Conservation (phyloP, 2,888 invertebrate genomes). For the Leucania comma region DNA sequence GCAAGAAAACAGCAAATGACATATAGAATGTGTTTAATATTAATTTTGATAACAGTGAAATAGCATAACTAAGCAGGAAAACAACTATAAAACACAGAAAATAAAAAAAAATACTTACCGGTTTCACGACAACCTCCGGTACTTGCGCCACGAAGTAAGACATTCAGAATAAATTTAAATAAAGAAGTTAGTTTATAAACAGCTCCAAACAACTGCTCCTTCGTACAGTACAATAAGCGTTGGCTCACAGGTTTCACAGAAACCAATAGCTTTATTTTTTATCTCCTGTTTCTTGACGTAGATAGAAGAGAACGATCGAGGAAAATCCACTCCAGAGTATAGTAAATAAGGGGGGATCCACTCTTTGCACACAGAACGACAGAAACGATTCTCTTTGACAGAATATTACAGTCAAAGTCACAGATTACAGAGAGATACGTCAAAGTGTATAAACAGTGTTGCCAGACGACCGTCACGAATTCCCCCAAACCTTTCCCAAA, state of each 20-base stretch:
- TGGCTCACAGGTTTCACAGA: not conserved
- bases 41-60: not conserved
- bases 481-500: too few relatives aligned
- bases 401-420: too few relatives aligned
- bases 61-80: not conserved
- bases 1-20: conserved; percentile 16
- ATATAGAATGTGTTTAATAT: not conserved
- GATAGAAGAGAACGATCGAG: not conserved
- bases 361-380: too few relatives aligned
- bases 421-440: too few relatives aligned
- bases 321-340: too few relatives aligned
- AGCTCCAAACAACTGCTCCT: conserved; percentile 2
- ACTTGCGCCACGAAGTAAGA: conserved; percentile 58
- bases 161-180: conserved; percentile 52
- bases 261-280: not conserved
- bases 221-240: conserved; percentile 5
- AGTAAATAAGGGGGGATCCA: too few relatives aligned
- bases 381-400: too few relatives aligned
- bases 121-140: conserved; percentile 69
- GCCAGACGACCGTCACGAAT: too few relatives aligned
- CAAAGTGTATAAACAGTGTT: too few relatives aligned
- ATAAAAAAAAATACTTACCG: conserved; percentile 61
- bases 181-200: conserved; percentile 14
- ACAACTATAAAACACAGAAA: not conserved
- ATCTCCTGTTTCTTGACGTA: not conserved